Base-by-base conservation (phyloP, 2,888 invertebrate species). In the Volucella zonaria region DNA sequence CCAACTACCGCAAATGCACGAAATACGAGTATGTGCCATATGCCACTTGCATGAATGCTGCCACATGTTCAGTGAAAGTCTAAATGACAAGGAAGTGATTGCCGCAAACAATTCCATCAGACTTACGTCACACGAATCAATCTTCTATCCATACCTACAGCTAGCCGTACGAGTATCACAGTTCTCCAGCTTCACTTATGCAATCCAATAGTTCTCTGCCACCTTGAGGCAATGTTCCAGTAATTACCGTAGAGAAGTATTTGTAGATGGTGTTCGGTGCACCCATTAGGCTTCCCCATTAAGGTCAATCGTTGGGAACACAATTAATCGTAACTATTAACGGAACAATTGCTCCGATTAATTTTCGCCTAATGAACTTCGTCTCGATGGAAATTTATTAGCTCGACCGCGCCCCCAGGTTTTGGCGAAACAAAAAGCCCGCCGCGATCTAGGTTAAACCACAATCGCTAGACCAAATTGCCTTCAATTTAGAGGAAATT, bases 381-480 rank as follows among this genome's bases (percentile, higher is more conserved):
- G 43, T 62, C 31, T 14, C 51, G 51, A 11, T 52, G 52, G 38
- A 31, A 49, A 61, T 51, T 61, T 59, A 70, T 77, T 52, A 62
- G 56, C 52, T 62, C 62, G 56, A 49, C 12, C 47, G 49, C 62
- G 40, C 70, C 45, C 38, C 47, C 40, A 10, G 12, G 40, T 31
- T 31, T 31, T 31, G 14, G 49, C 10, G 31, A 40, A 45, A 14
- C 12, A 40, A 66, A 51, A 62, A 71, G 38, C 11, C 38, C 8
- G 12, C 45, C 40, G 49, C 51, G 66, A 79, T 74, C 45, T 62
- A 49, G 80, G 80, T 79, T 79, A 74, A 56, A 51, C 64, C 42
- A 47, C 51, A 47, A 68, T 70, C 38, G 23, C 23, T 42, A 14
- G 42, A 59, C 38, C 43, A 61, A 74, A 67, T 67, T 54, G 61